Conservation (phyloP, 2,797 vertebrate species). For the Coracias cyanogaster region DNA sequence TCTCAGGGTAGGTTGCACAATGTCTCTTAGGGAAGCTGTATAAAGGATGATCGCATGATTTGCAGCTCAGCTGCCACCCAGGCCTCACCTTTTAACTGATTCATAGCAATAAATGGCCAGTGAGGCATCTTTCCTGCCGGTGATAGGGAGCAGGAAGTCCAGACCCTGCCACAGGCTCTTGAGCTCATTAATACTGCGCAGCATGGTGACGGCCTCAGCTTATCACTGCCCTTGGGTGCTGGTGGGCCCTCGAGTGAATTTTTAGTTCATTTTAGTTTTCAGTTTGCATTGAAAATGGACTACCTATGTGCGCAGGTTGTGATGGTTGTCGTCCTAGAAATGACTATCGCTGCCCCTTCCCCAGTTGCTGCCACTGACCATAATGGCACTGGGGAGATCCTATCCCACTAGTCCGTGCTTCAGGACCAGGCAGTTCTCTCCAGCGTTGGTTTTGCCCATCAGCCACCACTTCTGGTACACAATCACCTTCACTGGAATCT, state of each 20-base stretch:
- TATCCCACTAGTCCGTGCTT: fast-evolving
- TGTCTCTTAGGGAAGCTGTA: not conserved
- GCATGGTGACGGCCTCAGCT: not conserved
- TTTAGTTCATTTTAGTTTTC: not conserved
- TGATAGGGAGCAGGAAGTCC: too few species aligned
- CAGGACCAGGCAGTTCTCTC: not conserved
- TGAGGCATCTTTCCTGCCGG: not conserved
- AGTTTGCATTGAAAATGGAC: not conserved
- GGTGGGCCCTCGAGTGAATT: not conserved
- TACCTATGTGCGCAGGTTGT: fast-evolving
- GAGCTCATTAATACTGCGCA: fast-evolving
- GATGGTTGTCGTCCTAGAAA: not conserved
- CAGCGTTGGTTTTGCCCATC: not conserved
- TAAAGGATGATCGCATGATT: not conserved
- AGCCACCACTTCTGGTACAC: not conserved
- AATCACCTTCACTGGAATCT: not conserved
- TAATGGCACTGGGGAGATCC: not conserved
- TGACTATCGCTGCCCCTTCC: too few species aligned
- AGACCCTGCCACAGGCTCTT: not conserved
- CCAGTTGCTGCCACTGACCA: fast-evolving
- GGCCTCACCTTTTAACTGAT: not conserved
- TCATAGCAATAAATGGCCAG: not conserved
- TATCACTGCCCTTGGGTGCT: not conserved
- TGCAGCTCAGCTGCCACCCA: not conserved
- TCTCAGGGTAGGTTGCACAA: not conserved